Evolutionary conservation across 2,797 vertebrate species (phyloP), one percentile per base, ranked within the genome.

Genomic region (Melanogrammus aeglefinus): DNA sequence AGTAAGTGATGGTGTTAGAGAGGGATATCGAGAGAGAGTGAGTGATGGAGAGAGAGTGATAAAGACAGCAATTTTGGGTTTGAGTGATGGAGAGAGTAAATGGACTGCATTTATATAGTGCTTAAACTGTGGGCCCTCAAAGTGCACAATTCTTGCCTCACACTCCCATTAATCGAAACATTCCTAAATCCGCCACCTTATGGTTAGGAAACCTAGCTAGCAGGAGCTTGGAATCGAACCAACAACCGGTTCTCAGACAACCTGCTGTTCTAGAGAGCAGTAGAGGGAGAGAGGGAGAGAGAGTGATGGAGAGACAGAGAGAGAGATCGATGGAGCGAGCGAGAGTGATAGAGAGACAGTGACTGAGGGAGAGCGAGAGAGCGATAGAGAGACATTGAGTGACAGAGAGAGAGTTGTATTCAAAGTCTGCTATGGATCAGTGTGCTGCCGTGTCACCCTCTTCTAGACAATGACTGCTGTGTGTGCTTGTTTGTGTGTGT

Each of bases 361-460:
- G 63, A 12, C 35, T 6, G n/a, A 27, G n/a, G 29, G 63, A 69
- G 63, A 66, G 31, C 31, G 31, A 31, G 63, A 10, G n/a, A 24
- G 63, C 2, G 63, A 21, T n/a, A 63, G 57, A 63, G 57, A 63
- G 57, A 63, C 57, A 63, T 47, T 14, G 18, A 63, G 57, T 63
- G 57, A 63, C 5, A 7, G 57, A 63, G 57, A 9, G 63, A 69
- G 63, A 69, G 63, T 69, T 69, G 63, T 69, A 69, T 69, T 69
- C 16, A 70, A 29, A 73, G 31, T 31, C 72, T 21, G 31, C 33
- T 69, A 69, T 69, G 63, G 63, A 69, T 24, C 63, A n/a, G 63
- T 69, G 63, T 69, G 63, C 63, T 69, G 63, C 63, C 63, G 63
- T 69, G 63, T 69, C 63, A 69, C 63, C 63, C 63, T 69, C 24